Evolutionary conservation across 1,140 invertebrate genomes (phyloP), one percentile per base, ranked within the genome.

Genomic region (Zaprionus vittiger): DNA sequence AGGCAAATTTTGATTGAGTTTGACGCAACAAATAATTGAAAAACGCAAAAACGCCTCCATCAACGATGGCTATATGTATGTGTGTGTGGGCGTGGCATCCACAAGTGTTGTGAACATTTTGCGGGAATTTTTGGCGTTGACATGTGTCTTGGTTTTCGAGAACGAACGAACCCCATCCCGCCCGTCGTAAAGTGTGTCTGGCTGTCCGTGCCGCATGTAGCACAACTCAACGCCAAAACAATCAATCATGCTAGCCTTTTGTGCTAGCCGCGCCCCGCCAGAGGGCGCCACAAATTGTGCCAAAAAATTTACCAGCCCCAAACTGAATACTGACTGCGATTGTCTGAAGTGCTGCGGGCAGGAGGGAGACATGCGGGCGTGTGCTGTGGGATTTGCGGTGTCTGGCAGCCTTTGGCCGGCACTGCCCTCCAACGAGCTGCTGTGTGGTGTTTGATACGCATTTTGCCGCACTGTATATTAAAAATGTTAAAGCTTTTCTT

Each of bases 241-340:
- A 87, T 87, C 83, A 87, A 87, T 87, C 83, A 87, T 89, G 84
- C 80, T 73, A 17, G 41, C 41, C n/a, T 89, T 89, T 79, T 73
- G 31, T 64, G 41, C 60, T 31, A n/a, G 76, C 57, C 64, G 38
- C 67, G 34, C 72, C 26, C 24, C 41, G 34, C 47, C 47, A 54
- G 44, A 12, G 47, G 15, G 22, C 54, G 54, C 74, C 71, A 56
- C 68, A 77, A 80, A 77, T 73, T 80, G 68, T 73, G 62, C 57
- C 78, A 86, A 86, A 85, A 85, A 79, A 54, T 57, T 74, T 57
- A 47, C 71, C 75, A 64, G 66, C n/a, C 28, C 52, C 44, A 61
- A 62, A 59, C 63, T 64, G 79, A 81, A 71, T 66, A 66, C 71
- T 55, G 56, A 56, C 57, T 68, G 17, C 24, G 14, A 31, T 38